These are phyloP conservation scores for Melanotus villosus DNA, from an alignment of 2,888 invertebrate species.

Conservation along the genomic window DNA sequence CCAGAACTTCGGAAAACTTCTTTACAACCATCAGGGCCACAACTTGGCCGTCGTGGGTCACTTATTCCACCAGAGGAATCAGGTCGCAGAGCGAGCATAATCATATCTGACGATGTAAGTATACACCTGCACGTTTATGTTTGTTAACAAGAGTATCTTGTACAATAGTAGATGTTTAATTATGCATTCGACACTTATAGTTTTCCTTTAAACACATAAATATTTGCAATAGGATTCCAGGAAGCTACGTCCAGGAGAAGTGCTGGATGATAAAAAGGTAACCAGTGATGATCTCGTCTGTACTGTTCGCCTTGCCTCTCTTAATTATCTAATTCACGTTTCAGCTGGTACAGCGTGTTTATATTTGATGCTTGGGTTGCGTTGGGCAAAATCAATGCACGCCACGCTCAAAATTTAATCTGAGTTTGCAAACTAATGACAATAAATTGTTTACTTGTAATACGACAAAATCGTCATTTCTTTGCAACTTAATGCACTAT, in stretches of 20 bases:
- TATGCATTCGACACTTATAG: too few species aligned
- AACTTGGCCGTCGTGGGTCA: conserved; percentile 84
- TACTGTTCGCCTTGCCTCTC: conserved; percentile 51
- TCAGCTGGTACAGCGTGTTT: conserved; percentile 57
- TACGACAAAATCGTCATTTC: conserved; percentile 28
- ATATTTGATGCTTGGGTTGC: conserved; percentile 45
- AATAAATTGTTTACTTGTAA: conserved; percentile 17
- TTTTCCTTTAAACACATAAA: conserved; percentile 48
- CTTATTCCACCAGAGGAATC: conserved; percentile 91
- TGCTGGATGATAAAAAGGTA: conserved; percentile 95
- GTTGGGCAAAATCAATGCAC: conserved; percentile 42
- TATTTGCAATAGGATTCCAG: conserved; percentile 81
- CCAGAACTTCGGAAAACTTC: conserved; percentile 82
- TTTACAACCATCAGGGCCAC: conserved; percentile 65
- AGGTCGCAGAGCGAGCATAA: conserved; percentile 89
- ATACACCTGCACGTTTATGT: conserved; percentile 44
- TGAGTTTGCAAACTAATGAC: conserved; percentile 31
- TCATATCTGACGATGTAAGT: conserved; percentile 95
- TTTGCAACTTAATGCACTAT: conserved; percentile 29
- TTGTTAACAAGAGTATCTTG: too few species aligned
- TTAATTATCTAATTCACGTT: conserved; percentile 54
- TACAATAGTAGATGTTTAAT: too few species aligned
- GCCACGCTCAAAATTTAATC: conserved; percentile 36
- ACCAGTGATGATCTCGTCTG: conserved; percentile 62
- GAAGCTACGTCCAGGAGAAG: conserved; percentile 95